Base-by-base conservation (phyloP, 2,797 vertebrate genomes). In the Enteromius argenteus region DNA sequence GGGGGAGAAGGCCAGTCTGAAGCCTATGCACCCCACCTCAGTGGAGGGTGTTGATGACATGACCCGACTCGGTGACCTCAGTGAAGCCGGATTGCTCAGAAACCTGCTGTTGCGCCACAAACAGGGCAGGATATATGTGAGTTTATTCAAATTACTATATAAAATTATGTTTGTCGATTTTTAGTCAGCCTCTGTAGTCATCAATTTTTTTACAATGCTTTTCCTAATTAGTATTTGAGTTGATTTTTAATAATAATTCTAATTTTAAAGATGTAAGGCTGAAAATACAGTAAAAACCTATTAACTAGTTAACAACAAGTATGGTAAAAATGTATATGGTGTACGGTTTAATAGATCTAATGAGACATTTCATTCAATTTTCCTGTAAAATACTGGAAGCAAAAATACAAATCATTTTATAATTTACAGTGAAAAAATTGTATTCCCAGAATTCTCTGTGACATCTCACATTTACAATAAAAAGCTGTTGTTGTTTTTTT, bases 41-140 rank as follows among this genome's bases (percentile, higher is more conserved):
- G 94, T 91, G 39, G 93, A 95, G 71, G 97, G 97, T 1, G 97
- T 98, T 30, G 97, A 98, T 1, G 97, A 99, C 92, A 99, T 99
- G 98, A 97, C 98, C 89, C 64, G 91, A 60, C 94, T 99, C 0
- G 98, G 96, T 13, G 97, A 99, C 75, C 93, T 99, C 91, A 95
- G 95, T 0, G 97, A 99, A 92, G 98, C 97, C 0, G 95, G 96
- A 37, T 95, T 99, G 74, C 96, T 99, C 44, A 95, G 95, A 90
- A 99, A 99, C 91, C 96, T 99, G 76, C 90, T 96, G 87, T 93
- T 98, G 80, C 95, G 98, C 74, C 96, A 98, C 91, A 95, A 91
- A 88, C 92, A 95, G 81, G 93, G 95, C 88, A 89, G 94, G 82
- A 98, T 99, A 91, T 99, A 99, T 2, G 98, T 99, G 93, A 97